Evolutionary conservation across 2,113 vertebrate species (phyloP).

Genomic region (Myotis yumanensis): DNA sequence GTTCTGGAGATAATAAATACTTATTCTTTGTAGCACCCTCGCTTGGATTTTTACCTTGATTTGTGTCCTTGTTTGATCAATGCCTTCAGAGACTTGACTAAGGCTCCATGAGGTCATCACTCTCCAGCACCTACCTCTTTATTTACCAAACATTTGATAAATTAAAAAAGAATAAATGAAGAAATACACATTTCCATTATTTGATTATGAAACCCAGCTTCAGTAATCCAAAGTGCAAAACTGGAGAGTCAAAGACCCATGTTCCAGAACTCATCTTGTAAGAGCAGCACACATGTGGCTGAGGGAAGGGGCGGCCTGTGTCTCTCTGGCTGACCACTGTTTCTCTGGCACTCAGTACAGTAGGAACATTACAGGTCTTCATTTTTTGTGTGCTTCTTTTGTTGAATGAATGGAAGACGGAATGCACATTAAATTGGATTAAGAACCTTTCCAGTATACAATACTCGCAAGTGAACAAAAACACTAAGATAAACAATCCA

Average conservation of each 20-base stretch:
- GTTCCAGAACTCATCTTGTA: background rate
- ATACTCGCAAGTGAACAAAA: background rate
- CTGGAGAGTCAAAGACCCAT: rapidly evolving
- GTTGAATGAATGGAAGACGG: background rate
- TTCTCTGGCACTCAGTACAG: background rate
- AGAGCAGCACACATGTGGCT: background rate
- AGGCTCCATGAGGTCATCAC: background rate
- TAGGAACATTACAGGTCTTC: background rate
- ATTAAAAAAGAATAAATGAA: background rate
- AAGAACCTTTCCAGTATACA: background rate
- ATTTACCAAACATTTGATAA: background rate
- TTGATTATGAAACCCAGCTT: background rate
- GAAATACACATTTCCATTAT: background rate
- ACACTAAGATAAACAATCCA: background rate
- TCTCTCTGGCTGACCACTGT: background rate
- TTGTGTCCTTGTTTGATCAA: background rate
- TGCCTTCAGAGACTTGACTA: background rate
- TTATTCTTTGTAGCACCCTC: background rate
- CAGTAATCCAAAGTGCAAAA: background rate
- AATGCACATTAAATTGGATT: background rate
- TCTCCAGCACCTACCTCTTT: background rate
- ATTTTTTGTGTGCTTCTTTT: background rate
- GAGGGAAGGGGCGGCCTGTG: background rate
- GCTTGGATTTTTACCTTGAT: background rate
- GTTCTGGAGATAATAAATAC: background rate